A percentile compares a stretch with the other conserved stretches of the same genome.
These are phyloP conservation scores for Penelope pileata DNA, from an alignment of 2,113 vertebrate genomes.

Conservation along the genomic window DNA sequence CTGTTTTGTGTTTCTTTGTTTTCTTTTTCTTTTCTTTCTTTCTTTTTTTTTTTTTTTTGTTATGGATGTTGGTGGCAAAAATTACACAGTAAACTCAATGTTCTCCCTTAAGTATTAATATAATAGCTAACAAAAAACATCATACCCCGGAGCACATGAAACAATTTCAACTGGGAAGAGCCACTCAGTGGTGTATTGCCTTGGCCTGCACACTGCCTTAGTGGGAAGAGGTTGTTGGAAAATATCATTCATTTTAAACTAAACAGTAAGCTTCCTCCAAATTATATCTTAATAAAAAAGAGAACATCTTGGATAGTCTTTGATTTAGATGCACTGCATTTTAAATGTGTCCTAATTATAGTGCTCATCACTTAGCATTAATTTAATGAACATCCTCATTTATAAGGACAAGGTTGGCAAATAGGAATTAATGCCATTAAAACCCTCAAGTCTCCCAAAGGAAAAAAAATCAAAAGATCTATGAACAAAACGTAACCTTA, in stretches of 20 bases:
- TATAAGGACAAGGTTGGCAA: conserved; percentile 63
- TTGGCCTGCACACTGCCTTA: neutral
- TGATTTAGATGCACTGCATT: conserved; percentile 55
- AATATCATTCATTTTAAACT: neutral
- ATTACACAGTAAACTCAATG: neutral
- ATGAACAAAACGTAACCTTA: conserved; percentile 20
- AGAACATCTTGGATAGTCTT: conserved; percentile 54
- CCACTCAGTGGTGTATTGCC: neutral
- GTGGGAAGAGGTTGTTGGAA: neutral
- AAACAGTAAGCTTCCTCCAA: neutral
- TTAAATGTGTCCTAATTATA: conserved; percentile 69
- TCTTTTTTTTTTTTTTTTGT: neutral
- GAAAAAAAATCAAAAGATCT: conserved; percentile 37
- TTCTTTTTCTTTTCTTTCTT: neutral
- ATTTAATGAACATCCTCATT: conserved; percentile 70
- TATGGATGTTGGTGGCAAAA: neutral
- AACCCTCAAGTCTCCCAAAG: neutral
- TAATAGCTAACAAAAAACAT: neutral
- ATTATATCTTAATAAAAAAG: conserved; percentile 62
- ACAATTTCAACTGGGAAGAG: neutral
- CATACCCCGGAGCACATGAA: neutral
- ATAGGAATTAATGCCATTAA: conserved; percentile 67
- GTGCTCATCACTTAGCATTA: conserved; percentile 54
- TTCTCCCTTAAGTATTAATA: neutral
- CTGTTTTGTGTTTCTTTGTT: neutral